Conservation (phyloP, 1,140 invertebrate genomes). For the Diorhabda elongata region DNA sequence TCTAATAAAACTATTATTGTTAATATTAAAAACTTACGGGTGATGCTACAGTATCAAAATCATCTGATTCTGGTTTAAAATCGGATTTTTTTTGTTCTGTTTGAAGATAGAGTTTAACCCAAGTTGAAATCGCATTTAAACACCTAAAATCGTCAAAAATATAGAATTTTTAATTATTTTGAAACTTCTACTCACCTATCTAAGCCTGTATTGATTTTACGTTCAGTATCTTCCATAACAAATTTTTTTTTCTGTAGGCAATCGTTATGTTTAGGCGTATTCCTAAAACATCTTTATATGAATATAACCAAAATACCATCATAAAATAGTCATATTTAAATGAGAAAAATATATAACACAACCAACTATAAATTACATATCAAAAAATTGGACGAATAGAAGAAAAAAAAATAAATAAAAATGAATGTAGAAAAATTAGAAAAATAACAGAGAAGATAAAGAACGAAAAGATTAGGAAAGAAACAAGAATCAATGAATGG, state of each 20-base stretch:
- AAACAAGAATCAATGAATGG: no score
- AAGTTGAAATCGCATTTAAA: conserved; percentile 82
- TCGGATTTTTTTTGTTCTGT: conserved; percentile 94
- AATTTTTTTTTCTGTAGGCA: conserved; percentile 84
- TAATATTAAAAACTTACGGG: conserved; percentile 48
- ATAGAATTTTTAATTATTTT: conserved; percentile 8
- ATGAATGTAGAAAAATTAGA: no score
- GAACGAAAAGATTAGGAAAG: no score
- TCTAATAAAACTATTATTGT: no score
- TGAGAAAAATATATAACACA: no score
- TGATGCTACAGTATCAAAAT: conserved; percentile 69
- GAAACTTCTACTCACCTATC: conserved; percentile 55
- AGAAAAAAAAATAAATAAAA: no score
- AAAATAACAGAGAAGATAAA: no score
- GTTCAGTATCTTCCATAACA: conserved; percentile 83
- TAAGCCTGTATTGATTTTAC: conserved; percentile 85
- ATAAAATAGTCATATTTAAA: no score
- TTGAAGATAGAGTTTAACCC: conserved; percentile 87
- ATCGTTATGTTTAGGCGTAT: conserved; percentile 81
- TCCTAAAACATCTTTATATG: conserved; percentile 53
- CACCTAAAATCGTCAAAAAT: conserved; percentile 53
- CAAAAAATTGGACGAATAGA: no score
- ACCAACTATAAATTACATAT: no score
- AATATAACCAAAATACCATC: no score
- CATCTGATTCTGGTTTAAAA: conserved; percentile 89